These are phyloP conservation scores for Rhopalosiphum nymphaeae DNA, from an alignment of 2,888 invertebrate species.

Conservation along the genomic window DNA sequence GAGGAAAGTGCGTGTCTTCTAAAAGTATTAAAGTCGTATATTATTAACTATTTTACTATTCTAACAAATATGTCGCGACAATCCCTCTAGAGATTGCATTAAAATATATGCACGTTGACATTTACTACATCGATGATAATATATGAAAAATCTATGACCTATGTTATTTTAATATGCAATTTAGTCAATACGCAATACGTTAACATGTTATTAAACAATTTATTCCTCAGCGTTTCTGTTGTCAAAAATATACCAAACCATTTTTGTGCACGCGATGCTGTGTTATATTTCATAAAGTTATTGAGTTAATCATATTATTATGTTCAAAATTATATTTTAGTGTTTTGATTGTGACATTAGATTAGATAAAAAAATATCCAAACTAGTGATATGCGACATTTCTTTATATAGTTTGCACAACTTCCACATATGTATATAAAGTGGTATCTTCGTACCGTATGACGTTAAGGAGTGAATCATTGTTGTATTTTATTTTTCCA, in stretches of 20 bases:
- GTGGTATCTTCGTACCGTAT: neutral
- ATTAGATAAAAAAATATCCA: neutral
- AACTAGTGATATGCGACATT: neutral
- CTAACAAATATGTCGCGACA: too few relatives aligned
- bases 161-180: too few relatives aligned
- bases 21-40: too few relatives aligned
- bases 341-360: neutral
- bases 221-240: neutral
- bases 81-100: too few relatives aligned
- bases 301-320: neutral
- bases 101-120: too few relatives aligned
- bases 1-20: too few relatives aligned
- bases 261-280: neutral
- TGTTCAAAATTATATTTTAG: neutral
- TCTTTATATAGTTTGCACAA: neutral
- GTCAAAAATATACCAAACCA: neutral
- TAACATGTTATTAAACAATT: too few relatives aligned
- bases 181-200: too few relatives aligned
- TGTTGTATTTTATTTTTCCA: neutral
- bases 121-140: too few relatives aligned
- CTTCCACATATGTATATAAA: neutral
- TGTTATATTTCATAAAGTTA: too few relatives aligned
- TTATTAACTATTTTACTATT: too few relatives aligned
- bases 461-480: neutral
- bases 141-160: too few relatives aligned